Conservation (phyloP, 2,888 invertebrate genomes). For the Lymantria monacha region DNA sequence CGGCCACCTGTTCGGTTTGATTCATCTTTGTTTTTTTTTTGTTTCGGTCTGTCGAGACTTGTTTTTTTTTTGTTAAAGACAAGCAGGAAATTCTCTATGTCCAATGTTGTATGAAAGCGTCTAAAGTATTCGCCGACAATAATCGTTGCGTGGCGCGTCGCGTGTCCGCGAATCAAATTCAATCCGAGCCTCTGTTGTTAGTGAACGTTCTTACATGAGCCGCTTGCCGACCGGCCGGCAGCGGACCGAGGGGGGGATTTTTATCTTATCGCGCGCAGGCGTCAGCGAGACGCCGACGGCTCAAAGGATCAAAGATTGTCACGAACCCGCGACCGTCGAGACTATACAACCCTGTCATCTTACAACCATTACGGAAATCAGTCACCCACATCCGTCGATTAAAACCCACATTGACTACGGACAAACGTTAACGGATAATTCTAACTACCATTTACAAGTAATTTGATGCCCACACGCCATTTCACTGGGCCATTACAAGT, state of each 20-base stretch:
- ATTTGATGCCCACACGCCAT: slow-evolving; percentile 59
- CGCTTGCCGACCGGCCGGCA: slow-evolving; percentile 41
- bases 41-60: slow-evolving; percentile 26
- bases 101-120: slow-evolving; percentile 24
- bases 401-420: slow-evolving; percentile 50
- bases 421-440: slow-evolving; percentile 46
- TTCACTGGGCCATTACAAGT: slow-evolving; percentile 54
- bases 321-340: slow-evolving; percentile 32
- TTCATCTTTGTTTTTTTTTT: slow-evolving; percentile 41
- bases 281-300: slow-evolving; percentile 51
- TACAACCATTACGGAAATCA: slow-evolving; percentile 46
- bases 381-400: slow-evolving; percentile 56
- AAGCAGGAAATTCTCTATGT: slow-evolving; percentile 35
- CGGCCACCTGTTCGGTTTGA: slow-evolving; percentile 49
- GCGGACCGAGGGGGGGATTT: slow-evolving; percentile 30
- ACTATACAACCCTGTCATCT: slow-evolving; percentile 33
- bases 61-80: slow-evolving; percentile 17
- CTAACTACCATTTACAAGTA: slow-evolving; percentile 58
- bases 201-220: slow-evolving; percentile 60
- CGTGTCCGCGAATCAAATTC: slow-evolving; percentile 49
- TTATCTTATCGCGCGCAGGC: slow-evolving; percentile 57
- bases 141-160: slow-evolving; percentile 40
- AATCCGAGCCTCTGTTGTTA: slow-evolving; percentile 55
- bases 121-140: slow-evolving; percentile 44
- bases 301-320: slow-evolving; percentile 48